These are phyloP conservation scores for Epistrophella euchroma DNA, from an alignment of 2,888 invertebrate species.

Conservation along the genomic window DNA sequence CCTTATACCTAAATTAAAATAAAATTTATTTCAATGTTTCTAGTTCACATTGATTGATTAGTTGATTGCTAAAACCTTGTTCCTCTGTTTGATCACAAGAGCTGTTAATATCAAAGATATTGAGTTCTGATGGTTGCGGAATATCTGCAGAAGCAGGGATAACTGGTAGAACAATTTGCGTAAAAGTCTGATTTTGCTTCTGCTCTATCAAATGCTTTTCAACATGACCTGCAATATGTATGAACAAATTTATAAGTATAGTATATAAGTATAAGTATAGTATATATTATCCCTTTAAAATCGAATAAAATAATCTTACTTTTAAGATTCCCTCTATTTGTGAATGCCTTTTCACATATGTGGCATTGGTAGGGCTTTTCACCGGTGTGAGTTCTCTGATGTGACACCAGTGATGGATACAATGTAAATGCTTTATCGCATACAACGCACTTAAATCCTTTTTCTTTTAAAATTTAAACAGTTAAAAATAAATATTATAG, in stretches of 20 bases:
- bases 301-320: constrained; percentile 24
- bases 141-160: constrained; percentile 46
- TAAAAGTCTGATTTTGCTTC: constrained; percentile 70
- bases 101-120: constrained; percentile 45
- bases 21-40: constrained; percentile 41
- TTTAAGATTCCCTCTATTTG: constrained; percentile 66
- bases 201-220: constrained; percentile 69
- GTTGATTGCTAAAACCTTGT: constrained; percentile 44
- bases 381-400: constrained; percentile 69
- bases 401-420: constrained; percentile 56
- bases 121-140: constrained; percentile 23
- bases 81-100: constrained; percentile 26
- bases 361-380: constrained; percentile 67
- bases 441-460: constrained; percentile 64
- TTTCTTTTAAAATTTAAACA: constrained; percentile 35
- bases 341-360: constrained; percentile 60
- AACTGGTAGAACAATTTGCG: constrained; percentile 66
- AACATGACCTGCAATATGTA: constrained; percentile 54
- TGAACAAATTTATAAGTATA: not conserved
- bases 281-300: not conserved
- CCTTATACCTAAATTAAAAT: not conserved
- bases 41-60: constrained; percentile 30
- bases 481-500: not conserved
- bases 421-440: constrained; percentile 69
- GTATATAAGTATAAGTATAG: no score